Percentiles rank a stretch among this genome's conserved stretches.
Conservation (phyloP, 2,113 vertebrate species). For the Ceratotherium simum region DNA sequence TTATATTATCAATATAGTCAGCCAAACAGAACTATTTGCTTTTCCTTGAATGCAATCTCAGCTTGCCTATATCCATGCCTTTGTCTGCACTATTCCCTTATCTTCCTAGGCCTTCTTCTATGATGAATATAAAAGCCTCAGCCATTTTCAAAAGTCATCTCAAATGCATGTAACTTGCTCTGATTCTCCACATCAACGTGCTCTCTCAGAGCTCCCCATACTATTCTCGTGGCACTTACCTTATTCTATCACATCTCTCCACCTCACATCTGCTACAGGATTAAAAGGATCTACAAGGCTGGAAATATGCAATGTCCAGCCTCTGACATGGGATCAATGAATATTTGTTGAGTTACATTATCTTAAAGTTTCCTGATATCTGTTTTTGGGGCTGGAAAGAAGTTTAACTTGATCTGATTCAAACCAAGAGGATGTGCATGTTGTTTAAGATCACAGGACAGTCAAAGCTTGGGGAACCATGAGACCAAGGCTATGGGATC, state of each 20-base stretch:
- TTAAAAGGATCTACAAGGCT: not conserved
- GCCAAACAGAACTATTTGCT: not conserved
- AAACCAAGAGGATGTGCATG: not conserved
- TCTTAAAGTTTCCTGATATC: constrained; percentile 35
- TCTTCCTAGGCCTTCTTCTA: not conserved
- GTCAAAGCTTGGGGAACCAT: not conserved
- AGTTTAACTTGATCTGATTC: not conserved
- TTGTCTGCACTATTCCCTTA: not conserved
- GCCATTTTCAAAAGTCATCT: not conserved
- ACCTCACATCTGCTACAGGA: not conserved
- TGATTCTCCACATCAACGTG: not conserved
- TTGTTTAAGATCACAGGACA: not conserved
- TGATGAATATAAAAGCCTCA: constrained; percentile 27
- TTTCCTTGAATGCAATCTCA: not conserved
- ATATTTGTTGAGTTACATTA: not conserved
- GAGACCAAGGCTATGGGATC: not conserved
- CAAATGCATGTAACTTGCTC: not conserved
- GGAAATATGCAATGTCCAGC: not conserved
- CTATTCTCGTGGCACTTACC: not conserved
- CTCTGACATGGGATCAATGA: not conserved
- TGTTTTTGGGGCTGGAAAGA: not conserved
- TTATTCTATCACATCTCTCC: not conserved
- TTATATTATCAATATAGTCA: not conserved
- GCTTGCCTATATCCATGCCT: not conserved
- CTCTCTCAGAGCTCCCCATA: not conserved